Evolutionary conservation across 2,797 vertebrate species (phyloP).

Genomic region (Huso huso): DNA sequence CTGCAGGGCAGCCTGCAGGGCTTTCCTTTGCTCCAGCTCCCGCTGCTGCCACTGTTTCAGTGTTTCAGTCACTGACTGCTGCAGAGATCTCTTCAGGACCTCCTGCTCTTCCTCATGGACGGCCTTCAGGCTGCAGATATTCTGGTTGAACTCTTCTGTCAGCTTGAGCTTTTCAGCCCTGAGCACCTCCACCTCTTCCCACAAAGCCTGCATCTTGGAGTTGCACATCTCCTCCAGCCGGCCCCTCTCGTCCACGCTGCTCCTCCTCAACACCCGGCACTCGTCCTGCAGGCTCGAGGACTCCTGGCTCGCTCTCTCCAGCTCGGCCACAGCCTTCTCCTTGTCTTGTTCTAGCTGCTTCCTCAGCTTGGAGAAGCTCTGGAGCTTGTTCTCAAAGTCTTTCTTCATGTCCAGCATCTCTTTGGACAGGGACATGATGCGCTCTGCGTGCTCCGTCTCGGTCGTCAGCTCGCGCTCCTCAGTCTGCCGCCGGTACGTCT

Average conservation of each 20-base stretch:
- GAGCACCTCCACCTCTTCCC: constrained; percentile 52
- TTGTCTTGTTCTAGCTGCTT: constrained; percentile 44
- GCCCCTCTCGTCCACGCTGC: constrained; percentile 41
- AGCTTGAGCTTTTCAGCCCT: constrained; percentile 47
- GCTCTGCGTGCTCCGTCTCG: constrained; percentile 33
- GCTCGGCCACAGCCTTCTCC: constrained; percentile 45
- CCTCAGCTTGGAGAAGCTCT: constrained; percentile 29
- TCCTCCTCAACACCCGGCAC: constrained; percentile 45
- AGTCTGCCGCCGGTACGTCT: constrained; percentile 47
- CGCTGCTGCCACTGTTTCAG: constrained; percentile 71
- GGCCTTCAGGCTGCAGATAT: constrained; percentile 55
- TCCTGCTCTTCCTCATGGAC: constrained; percentile 58
- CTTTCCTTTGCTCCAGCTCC: constrained; percentile 73
- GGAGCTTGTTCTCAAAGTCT: constrained; percentile 60
- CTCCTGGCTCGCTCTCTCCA: constrained; percentile 52
- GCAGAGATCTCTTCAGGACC: constrained; percentile 55
- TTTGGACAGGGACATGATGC: constrained; percentile 33
- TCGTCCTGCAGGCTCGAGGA: constrained; percentile 44
- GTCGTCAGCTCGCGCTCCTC: constrained; percentile 60
- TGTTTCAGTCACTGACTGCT: constrained; percentile 65
- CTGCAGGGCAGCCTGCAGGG: constrained; percentile 62
- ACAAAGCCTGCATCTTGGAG: constrained; percentile 39
- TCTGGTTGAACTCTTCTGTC: constrained; percentile 35
- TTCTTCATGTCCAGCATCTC: constrained; percentile 51
- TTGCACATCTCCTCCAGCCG: constrained; percentile 42